Base-by-base conservation (phyloP, 1,140 invertebrate genomes). In the Eriosoma lanigerum region DNA sequence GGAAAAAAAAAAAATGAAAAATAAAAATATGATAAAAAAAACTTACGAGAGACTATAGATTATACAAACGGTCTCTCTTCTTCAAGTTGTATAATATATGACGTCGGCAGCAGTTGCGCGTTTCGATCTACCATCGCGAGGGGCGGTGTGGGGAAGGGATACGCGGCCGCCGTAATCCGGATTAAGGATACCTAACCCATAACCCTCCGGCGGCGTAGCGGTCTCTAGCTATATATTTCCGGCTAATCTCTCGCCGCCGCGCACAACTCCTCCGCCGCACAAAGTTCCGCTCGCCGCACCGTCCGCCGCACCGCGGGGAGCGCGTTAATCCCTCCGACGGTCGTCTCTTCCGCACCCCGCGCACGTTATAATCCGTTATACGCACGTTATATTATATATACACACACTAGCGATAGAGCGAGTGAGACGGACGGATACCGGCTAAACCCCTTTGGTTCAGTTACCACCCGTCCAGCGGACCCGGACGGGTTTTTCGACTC, bases 401-500 rank as follows among this genome's bases (percentile, higher is more conserved):
- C 32, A 38, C 32, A 38, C 32, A 38, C 8, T 4, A 3, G 8
- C 32, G 3, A 38, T 4, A 38, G 58, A 32, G 1, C 4, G 26
- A 32, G 12, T 19, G 26, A 62, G 58, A 32, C 5, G 3, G 50
- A 52, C 15, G 15, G 13, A 52, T 12, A 19, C 64, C 6, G 8
- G 32, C 3, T 3, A 4, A 38, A 38, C 32, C 32, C 32, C 32
- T 38, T 38, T 3, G 32, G 32, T 38, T 38, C 32, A 8, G 32
- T 38, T 4, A 38, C 32, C 21, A 48, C 46, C 70, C 52, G 5
- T 24, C 24, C 50, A 10, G 56, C 17, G 6, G 38, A 38, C 8
- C 15, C n/a, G 56, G 75, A 78, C 75, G 54, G 75, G 75, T 78
- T 78, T 60, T 78, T 62, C 75, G 68, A 72, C 46, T 68, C 66